These are phyloP conservation scores for Ianthella basta DNA, from an alignment of 37 sponge, comb jelly and placozoan genomes.

Conservation along the genomic window DNA sequence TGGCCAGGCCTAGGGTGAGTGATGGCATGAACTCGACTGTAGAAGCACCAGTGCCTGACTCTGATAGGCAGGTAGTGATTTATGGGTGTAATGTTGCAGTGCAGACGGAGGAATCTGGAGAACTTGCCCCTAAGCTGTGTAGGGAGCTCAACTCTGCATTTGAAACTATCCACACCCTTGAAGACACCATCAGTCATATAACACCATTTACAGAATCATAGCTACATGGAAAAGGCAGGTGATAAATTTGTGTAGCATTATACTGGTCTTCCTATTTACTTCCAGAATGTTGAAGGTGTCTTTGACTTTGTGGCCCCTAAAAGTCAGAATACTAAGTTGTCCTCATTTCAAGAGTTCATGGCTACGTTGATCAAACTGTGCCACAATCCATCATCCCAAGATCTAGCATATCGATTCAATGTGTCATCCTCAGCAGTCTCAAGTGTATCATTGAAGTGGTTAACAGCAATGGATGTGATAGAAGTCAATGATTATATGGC, in stretches of 20 bases:
- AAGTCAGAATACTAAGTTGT: background rate
- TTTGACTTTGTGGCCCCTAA: too few relatives aligned
- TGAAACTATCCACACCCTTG: too few relatives aligned
- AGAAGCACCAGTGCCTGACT: background rate
- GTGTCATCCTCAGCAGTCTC: slow-evolving; percentile 14
- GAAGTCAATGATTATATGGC: too few relatives aligned
- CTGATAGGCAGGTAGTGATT: background rate
- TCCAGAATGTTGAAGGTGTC: too few relatives aligned
- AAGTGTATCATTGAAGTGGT: background rate
- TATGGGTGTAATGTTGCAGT: background rate
- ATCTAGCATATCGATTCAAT: slow-evolving; percentile 23
- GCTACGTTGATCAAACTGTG: background rate
- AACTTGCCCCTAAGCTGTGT: background rate
- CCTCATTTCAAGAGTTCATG: slow-evolving; percentile 21
- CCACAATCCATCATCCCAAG: background rate
- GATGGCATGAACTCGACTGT: background rate
- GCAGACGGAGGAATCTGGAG: slow-evolving; percentile 15
- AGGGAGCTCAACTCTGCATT: too few relatives aligned
- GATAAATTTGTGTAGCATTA: too few relatives aligned
- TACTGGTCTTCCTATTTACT: too few relatives aligned
- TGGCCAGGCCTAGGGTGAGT: background rate
- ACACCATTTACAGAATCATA: too few relatives aligned
- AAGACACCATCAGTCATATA: too few relatives aligned
- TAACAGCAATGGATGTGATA: background rate
- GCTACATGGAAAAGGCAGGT: background rate